Evolutionary conservation across 2,888 invertebrate genomes (phyloP), one percentile per base, ranked within the genome.

Genomic region (Anoplius nigerrimus): DNA sequence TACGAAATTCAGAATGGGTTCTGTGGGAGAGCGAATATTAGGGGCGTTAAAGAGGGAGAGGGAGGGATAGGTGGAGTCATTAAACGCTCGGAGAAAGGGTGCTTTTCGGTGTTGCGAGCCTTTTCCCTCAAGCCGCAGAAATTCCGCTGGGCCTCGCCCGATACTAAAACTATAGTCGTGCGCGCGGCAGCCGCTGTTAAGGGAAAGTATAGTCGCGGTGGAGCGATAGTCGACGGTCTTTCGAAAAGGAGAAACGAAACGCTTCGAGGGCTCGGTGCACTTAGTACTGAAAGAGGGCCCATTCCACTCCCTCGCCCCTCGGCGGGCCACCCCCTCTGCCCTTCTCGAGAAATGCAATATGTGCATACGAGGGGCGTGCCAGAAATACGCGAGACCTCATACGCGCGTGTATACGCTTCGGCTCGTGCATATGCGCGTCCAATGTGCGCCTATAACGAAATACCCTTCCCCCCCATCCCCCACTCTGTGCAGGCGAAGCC

Each of bases 321-420:
- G 8, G 11, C 2, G 34, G 11, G 57, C 54, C 24, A 2, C 34
- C 34, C 34, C 8, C 34, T 34, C 11, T 6, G 34, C 34, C 34
- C 34, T 13, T 2, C 11, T 34, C 71, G 69, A 77, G 74, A 79
- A 79, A 75, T 76, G 82, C 79, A 80, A 81, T 82, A 80, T 75
- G 76, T 70, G 74, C 72, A 75, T 66, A 66, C 57, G 70, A 72
- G 68, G 71, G 73, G 72, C 73, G 76, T 79, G 76, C 66, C 68
- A 58, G 48, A 78, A 75, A 79, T 79, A 79, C 72, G 55, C 57
- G 64, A 16, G 15, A 21, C 20, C 61, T 34, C 62, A 58, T 51
- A 34, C 20, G 34, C 18, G 11, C n/a, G 24, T 24, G 45, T 51
- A 52, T 45, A 61, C 16, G 34, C 18, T 1, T 15, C 5, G 2